These are phyloP conservation scores for Latheticus oryzae DNA, from an alignment of 2,888 invertebrate species.

Conservation along the genomic window DNA sequence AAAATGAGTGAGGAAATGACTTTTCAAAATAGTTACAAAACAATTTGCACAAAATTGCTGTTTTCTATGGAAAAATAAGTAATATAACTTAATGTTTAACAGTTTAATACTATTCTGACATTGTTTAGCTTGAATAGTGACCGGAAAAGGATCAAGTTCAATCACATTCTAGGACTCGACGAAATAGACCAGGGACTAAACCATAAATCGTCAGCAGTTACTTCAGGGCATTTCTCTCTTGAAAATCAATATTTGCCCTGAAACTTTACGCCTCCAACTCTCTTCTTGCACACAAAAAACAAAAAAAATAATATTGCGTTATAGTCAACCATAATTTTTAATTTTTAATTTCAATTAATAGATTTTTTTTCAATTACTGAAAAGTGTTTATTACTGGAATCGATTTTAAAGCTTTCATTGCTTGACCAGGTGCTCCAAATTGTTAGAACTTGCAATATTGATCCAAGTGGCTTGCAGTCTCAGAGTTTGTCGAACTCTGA, in stretches of 20 bases:
- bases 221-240: conserved; percentile 14
- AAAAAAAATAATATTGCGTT: neutral
- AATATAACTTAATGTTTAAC: neutral
- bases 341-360: too few relatives aligned
- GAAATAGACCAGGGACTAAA: conserved; percentile 15
- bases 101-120: neutral
- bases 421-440: conserved; percentile 1
- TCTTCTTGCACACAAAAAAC: conserved; percentile 9
- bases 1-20: too few relatives aligned
- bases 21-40: neutral
- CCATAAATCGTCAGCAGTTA: conserved; percentile 21
- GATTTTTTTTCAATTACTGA: too few relatives aligned
- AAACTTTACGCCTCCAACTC: conserved; percentile 7
- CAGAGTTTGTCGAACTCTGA: conserved; percentile 32
- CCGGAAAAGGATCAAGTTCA: conserved; percentile 4
- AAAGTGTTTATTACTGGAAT: neutral
- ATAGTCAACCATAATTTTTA: neutral
- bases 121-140: neutral
- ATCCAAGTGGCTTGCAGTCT: conserved; percentile 18
- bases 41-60: too few relatives aligned
- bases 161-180: conserved; percentile 18
- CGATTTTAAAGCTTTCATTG: conserved; percentile 1
- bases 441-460: conserved; percentile 15
- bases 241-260: conserved; percentile 26
- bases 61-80: too few relatives aligned